Base-by-base conservation (phyloP, 2,797 vertebrate species). In the Chromobotia macracanthus region DNA sequence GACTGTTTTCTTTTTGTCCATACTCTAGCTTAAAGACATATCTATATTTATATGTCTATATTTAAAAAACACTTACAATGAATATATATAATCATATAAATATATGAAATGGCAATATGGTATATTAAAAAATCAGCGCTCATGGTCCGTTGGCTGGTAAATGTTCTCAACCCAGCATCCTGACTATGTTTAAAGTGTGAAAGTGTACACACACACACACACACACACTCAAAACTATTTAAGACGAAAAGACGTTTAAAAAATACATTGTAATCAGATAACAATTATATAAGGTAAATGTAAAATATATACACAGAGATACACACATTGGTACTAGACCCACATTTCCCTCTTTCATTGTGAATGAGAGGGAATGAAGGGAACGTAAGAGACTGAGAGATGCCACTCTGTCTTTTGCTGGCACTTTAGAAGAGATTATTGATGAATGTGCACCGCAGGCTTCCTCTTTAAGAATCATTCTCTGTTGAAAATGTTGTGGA, bases 401-500 rank as follows among this genome's bases (percentile, higher is more conserved):
- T 11, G 12, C 28, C 5, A 41, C 44, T 74, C 3, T 70, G 46
- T 70, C 23, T 53, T 64, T 25, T 83, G 38, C 18, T 31, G 72
- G 28, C 18, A 65, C 58, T 71, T 73, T 35, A 82, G 35, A 44
- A 74, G 84, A 79, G 35, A 23, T 77, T 88, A 87, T 86, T 41
- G 79, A 89, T 76, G 25, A 46, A 83, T 79, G 67, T 82, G 73
- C 73, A 77, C 81, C 60, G 7, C 69, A 56, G 67, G 75, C 68
- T 81, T 89, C 83, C 87, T 87, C 77, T 86, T 81, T 85, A 74
- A 84, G 77, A 88, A 85, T 86, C 21, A 84, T 84, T 84, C 84
- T 84, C 74, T 69, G 80, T 75, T 84, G 82, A 86, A 90, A 90
- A 91, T 91, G 85, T 86, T 85, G 87, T 81, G 58, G 81, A 88